Base-by-base conservation (phyloP, 2,113 vertebrate genomes). In the Delphinapterus leucas region DNA sequence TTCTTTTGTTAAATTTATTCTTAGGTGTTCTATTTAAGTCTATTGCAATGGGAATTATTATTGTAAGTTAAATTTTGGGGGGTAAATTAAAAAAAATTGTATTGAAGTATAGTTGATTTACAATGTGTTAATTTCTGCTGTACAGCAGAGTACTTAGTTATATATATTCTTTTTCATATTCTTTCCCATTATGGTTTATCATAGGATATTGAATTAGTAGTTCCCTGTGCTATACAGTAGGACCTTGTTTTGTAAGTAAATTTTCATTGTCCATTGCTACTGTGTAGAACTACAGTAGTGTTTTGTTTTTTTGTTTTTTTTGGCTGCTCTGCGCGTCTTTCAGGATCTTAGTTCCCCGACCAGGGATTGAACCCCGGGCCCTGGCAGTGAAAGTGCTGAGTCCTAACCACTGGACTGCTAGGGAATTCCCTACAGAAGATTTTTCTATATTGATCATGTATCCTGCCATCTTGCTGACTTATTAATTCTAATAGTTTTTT, bases 1-100 rank as follows among this genome's bases (percentile, higher is more conserved):
- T 58, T 71, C 11, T 92, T 94, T 53, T 68, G 58, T 83, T 80
- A 93, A 85, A 70, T 93, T 92, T 82, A 82, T 82, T 89, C 15
- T 25, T 67, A 33, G 49, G 6, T 74, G 23, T 85, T 68, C 49
- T 53, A 63, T 53, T 74, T 63, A 90, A 82, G 23, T 15, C 14
- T 91, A 5, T 77, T 67, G 3, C 65, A 88, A 83, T 79, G 33
- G 36, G 12, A 61, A 70, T 87, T 85, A 28, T 68, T 94, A 81
- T n/a, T 55, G 31, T 79, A 79, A 55, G 47, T 79, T 53, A 77
- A 77, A 77, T 3, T 77, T 33, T 33, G 7, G 15, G 49, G 31
- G 11, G 17, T 77, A 49, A 33, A 77, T 77, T 53, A 6, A 33
- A 49, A 49, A 31, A 49, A 33, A 18, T 21, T 47, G 17, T 53